Base-by-base conservation (phyloP, 2,797 vertebrate genomes). In the Gambelia wislizenii region DNA sequence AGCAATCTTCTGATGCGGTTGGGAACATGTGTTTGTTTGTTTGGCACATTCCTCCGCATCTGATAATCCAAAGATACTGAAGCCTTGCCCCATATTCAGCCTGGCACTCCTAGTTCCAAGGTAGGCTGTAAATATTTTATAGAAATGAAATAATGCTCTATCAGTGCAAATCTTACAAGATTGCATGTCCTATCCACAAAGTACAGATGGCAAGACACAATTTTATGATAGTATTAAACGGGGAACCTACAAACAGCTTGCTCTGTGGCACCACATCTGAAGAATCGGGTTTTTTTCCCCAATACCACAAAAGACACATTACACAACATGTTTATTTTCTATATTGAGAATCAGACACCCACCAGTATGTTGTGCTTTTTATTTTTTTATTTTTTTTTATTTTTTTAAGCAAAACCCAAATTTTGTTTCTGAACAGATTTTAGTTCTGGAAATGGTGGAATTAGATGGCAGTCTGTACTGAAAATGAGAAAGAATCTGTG, bases 261-360 rank as follows among this genome's bases (percentile, higher is more conserved):
- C 89, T 83, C 44, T 12, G 89, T 79, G 93, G 83, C 84, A 76
- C 69, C n/a, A 92, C 89, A 94, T 92, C 90, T 95, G 84, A 90
- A 93, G 92, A 89, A 89, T 83, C 92, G 84, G 52, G 70, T 92
- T 3, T 90, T 87, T 91, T 67, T 33, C 61, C 25, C 90, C 88
- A 91, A 8, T 85, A 83, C 42, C 83, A 72, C 80, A 94, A 91
- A 78, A 92, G 70, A 76, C 76, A 75, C 42, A 90, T 89, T 86
- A 74, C 6, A 42, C 80, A 89, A 70, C 76, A 87, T 83, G 27
- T 67, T 88, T 89, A 87, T 80, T 90, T 92, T 49, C 85, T 70
- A 75, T 90, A 87, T 93, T 92, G 72, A 89, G 88, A 91, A 89
- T 89, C 86, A 93, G 92, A 89, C 44, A 85, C n/a, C 56, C 39